Base-by-base conservation (phyloP, 2,113 vertebrate species). In the Cavia aperea region DNA sequence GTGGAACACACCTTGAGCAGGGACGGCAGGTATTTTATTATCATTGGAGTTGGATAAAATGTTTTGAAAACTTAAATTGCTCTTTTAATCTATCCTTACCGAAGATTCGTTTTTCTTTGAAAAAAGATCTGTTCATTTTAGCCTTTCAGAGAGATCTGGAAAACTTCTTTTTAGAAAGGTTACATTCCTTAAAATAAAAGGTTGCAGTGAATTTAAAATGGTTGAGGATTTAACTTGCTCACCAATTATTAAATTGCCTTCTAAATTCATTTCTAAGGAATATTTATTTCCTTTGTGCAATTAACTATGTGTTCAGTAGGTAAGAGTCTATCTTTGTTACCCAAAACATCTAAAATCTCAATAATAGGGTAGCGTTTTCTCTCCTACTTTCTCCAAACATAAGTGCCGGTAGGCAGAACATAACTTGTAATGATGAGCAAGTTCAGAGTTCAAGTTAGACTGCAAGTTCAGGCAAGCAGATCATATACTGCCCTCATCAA, bases 101-200 rank as follows among this genome's bases (percentile, higher is more conserved):
- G 15, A 93, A 90, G 85, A 92, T 86, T 63, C 68, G 83, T 91
- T 95, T 93, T 93, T 58, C 78, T 68, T 49, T 26, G 82, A 78
- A 81, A 84, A 83, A 92, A 56, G 56, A 91, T 62, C 36, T 91
- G 78, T 73, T 81, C 58, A 58, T 97, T 89, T 95, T 91, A 66
- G 66, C n/a, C 70, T 91, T 94, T 83, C 49, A 72, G 46, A 63
- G 82, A 95, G 77, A 77, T 33, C 81, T 24, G 29, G 85, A 85
- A 95, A 83, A 54, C 36, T 95, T 93, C 92, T 79, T 78, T 93
- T 94, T 83, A 78, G 66, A 95, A 96, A 96, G 84, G 87, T 91
- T 91, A 88, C 46, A 78, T 95, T 92, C 60, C 81, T 93, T 95
- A 93, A 96, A 96, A 93, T 96, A 93, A 96, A 96, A 95, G 56